A percentile compares a stretch with the other conserved stretches of the same genome.
Conservation (phyloP, 1,140 invertebrate species). For the Hylaeus anthracinus region DNA sequence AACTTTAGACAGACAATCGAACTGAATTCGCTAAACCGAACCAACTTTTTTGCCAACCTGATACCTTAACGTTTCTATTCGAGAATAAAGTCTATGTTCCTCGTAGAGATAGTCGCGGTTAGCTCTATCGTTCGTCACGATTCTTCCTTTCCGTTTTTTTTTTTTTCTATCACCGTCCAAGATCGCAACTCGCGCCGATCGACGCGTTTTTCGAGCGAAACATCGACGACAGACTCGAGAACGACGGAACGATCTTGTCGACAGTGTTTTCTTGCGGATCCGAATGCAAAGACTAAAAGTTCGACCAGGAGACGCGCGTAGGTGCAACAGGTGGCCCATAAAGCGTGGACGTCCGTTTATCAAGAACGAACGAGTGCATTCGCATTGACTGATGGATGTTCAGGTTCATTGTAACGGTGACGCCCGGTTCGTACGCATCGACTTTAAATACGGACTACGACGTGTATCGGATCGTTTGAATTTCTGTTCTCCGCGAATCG, state of each 20-base stretch:
- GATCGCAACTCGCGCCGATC: slow-evolving; percentile 1
- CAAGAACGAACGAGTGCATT: slow-evolving; percentile 76
- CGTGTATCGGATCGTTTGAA: slow-evolving; percentile 14
- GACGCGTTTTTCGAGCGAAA: slow-evolving; percentile 8
- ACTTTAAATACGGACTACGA: slow-evolving; percentile 60
- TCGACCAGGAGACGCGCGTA: slow-evolving; percentile 70
- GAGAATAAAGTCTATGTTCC: no score
- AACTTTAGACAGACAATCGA: no score
- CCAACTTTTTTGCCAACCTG: no score
- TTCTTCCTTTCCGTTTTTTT: neutral
- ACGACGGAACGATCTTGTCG: slow-evolving; percentile 34
- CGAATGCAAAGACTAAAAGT: slow-evolving; percentile 71
- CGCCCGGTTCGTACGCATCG: slow-evolving; percentile 59
- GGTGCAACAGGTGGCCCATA: slow-evolving; percentile 75
- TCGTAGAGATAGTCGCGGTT: neutral
- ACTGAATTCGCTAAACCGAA: no score
- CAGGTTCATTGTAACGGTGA: slow-evolving; percentile 65
- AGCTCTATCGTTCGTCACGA: neutral
- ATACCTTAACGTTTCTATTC: no score
- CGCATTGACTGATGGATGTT: slow-evolving; percentile 74
- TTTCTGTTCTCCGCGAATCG: slow-evolving; percentile 1
- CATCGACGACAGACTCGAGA: slow-evolving; percentile 2
- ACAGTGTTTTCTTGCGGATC: slow-evolving; percentile 56
- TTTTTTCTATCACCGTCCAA: neutral
- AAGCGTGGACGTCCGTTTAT: slow-evolving; percentile 76